Base-by-base conservation (phyloP, 2,797 vertebrate species). In the Tiaroga cobitis region DNA sequence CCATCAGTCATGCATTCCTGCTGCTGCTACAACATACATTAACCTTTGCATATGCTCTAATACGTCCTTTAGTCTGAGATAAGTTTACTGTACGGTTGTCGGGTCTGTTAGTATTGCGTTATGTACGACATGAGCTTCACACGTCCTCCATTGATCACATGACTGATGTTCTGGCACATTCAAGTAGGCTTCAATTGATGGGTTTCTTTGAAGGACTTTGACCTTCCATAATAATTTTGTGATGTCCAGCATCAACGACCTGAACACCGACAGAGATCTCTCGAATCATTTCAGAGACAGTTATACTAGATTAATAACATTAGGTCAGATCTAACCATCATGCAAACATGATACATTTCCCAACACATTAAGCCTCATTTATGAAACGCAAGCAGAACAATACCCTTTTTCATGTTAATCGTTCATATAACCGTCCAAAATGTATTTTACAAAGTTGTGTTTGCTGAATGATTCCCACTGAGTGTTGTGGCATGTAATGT, bases 241-340 rank as follows among this genome's bases (percentile, higher is more conserved):
- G 87, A 88, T 85, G 81, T 75, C 88, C 63, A 85, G 87, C 68
- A 89, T 87, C 86, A 85, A 80, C 69, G 6, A 8, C 18, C 72
- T 46, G n/a, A 82, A 54, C 49, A n/a, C n/a, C n/a, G n/a, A 69
- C 2, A 0, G 69, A 73, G 39, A 43, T 43, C 41, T 72, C 24
- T n/a, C 43, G 39, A 16, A 26, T 46, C 39, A 72, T 32, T 51
- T 3, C 16, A 32, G 43, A 49, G 16, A 21, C 46, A 13, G 9
- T 74, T 19, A 3, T 11, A 21, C 18, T 32, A 74, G 5, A 74
- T 74, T 21, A 34, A 2, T 8, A 34, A n/a, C 10, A 37, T n/a
- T 8, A 54, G 11, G 11, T 76, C 11, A 37, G 49, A 37, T 39
- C 51, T 37, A 61, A 61, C 75, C 54, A 10, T 78, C 34, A 41